Conservation (phyloP, 2,888 invertebrate genomes). For the Apamea epomidion region DNA sequence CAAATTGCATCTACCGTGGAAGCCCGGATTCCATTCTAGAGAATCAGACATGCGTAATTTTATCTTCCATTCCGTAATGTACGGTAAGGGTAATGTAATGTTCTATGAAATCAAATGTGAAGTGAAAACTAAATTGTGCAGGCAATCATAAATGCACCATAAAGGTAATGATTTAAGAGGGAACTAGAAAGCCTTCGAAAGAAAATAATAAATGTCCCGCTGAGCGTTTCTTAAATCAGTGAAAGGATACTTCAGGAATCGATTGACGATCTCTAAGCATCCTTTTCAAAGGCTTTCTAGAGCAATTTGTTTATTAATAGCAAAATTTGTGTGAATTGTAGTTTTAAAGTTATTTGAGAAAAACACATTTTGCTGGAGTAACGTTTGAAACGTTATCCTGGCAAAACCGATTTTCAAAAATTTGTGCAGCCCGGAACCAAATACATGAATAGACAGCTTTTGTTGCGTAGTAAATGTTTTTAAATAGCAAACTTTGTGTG, state of each 20-base stretch:
- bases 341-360: too few relatives aligned
- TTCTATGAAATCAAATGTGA: constrained; percentile 60
- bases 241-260: not conserved
- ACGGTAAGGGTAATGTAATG: constrained; percentile 63
- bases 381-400: too few relatives aligned
- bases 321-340: too few relatives aligned
- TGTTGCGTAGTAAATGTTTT: too few relatives aligned
- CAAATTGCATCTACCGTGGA: constrained; percentile 63
- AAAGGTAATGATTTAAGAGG: not conserved
- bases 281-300: not conserved
- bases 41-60: constrained; percentile 71
- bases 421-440: too few relatives aligned
- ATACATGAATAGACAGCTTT: too few relatives aligned
- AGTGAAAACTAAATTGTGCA: constrained; percentile 53
- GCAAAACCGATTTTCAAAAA: too few relatives aligned
- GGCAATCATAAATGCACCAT: constrained; percentile 27
- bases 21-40: constrained; percentile 62
- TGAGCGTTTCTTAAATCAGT: not conserved
- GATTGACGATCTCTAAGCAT: not conserved
- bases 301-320: too few relatives aligned
- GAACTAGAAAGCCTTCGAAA: not conserved
- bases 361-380: too few relatives aligned
- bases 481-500: too few relatives aligned
- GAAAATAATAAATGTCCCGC: not conserved
- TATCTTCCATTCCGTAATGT: constrained; percentile 57